Percentiles rank a stretch among this genome's conserved stretches.
phyloP scores from a whole-genome alignment of 2,888 invertebrate species.

The Eulithis testata region DNA sequence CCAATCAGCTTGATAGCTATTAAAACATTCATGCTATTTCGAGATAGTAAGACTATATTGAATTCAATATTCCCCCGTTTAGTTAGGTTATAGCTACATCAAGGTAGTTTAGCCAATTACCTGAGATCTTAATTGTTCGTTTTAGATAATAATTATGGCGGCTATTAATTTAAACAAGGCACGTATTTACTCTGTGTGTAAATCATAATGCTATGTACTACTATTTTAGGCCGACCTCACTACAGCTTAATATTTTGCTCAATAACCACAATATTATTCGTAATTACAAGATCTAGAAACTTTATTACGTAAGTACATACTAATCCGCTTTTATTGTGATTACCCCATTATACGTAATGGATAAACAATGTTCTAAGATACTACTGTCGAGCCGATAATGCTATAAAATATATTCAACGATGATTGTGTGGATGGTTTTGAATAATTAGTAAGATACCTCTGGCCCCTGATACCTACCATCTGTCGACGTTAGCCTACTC shows the following conservation, averaged over 20 bases:
- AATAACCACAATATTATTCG: no score
- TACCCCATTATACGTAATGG: conserved; percentile 32
- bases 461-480: no score
- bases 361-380: conserved; percentile 32
- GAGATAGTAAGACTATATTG: conserved; percentile 1
- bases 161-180: no score
- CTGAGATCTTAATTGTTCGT: conserved; percentile 1
- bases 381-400: conserved; percentile 31
- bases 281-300: neutral
- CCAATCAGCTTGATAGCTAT: conserved; percentile 10
- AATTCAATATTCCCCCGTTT: conserved; percentile 11
- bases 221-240: no score
- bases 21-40: conserved; percentile 5
- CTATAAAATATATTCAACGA: conserved; percentile 32
- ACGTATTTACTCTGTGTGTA: neutral
- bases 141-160: neutral
- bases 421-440: conserved; percentile 24
- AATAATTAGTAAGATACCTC: conserved; percentile 25
- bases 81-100: neutral
- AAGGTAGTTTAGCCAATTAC: conserved; percentile 1
- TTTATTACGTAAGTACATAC: neutral
- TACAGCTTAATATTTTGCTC: no score
- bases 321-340: conserved; percentile 8
- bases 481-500: neutral
- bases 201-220: neutral